A percentile compares a stretch with the other conserved stretches of the same genome.
Evolutionary conservation across 2,888 invertebrate genomes (phyloP).

Genomic region (Macrophya alboannulata): DNA sequence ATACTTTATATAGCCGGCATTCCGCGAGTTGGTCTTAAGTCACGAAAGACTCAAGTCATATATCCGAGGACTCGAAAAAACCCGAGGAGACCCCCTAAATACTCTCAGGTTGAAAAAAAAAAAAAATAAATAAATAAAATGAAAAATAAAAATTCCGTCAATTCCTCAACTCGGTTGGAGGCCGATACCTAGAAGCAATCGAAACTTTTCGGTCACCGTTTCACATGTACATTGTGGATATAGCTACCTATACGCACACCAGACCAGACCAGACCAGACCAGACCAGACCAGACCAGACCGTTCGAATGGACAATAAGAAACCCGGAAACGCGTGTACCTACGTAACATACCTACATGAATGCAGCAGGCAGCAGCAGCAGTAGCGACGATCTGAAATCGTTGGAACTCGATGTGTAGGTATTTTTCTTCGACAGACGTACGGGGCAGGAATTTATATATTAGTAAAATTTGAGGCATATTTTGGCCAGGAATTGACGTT

Average conservation of each 20-base stretch:
- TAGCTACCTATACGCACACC: not conserved
- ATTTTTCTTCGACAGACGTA: not conserved
- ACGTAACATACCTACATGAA: slow-evolving; percentile 27
- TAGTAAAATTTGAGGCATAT: not conserved
- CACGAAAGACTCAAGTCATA: not conserved
- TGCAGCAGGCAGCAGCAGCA: not conserved
- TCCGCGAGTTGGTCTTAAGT: slow-evolving; percentile 18
- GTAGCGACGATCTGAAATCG: slow-evolving; percentile 22
- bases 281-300: not conserved
- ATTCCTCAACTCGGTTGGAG: slow-evolving; percentile 36
- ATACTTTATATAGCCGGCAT: slow-evolving; percentile 7
- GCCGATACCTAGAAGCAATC: slow-evolving; percentile 32
- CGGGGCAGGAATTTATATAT: not conserved
- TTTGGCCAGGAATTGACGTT: not conserved
- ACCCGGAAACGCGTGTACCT: slow-evolving; percentile 32
- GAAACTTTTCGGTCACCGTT: slow-evolving; percentile 37
- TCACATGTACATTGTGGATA: not conserved
- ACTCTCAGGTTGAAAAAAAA: not conserved
- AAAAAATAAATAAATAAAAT: not conserved
- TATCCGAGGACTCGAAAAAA: not conserved
- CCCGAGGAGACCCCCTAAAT: not conserved
- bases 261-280: not conserved
- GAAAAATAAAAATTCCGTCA: not conserved
- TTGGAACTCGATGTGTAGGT: not conserved
- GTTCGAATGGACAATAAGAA: slow-evolving; percentile 10